phyloP scores from a whole-genome alignment of 1,140 invertebrate genomes.

The Drosophila nikananu region DNA sequence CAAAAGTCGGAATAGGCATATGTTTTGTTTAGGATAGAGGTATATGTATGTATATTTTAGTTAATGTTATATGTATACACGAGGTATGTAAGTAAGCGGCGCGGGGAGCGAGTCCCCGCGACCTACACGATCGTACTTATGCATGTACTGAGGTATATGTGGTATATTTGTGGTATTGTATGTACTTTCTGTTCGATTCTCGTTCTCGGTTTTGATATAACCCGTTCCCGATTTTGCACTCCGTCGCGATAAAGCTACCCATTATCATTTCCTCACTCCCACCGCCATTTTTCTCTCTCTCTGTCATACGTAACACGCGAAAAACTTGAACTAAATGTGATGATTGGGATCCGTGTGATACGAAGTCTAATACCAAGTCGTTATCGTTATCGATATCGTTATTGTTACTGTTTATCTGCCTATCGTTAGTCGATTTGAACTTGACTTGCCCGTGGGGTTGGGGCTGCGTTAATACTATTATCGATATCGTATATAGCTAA shows the following conservation, averaged over 20 bases:
- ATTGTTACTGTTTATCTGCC: conserved; percentile 28
- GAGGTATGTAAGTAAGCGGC: conserved; percentile 71
- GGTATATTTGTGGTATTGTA: conserved; percentile 82
- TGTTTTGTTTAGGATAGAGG: conserved; percentile 19
- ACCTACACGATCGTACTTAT: conserved; percentile 67
- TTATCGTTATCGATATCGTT: conserved; percentile 42
- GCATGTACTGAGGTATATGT: conserved; percentile 83
- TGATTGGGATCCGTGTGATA: conserved; percentile 45
- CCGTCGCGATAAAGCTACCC: conserved; percentile 72
- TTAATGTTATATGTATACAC: conserved; percentile 79
- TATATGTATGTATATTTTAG: conserved; percentile 70
- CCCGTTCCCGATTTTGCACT: conserved; percentile 58
- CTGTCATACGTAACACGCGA: conserved; percentile 67
- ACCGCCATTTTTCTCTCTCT: not conserved
- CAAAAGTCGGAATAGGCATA: conserved; percentile 51
- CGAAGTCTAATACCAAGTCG: conserved; percentile 32
- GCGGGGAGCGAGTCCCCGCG: conserved; percentile 19
- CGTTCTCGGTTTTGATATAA: conserved; percentile 31
- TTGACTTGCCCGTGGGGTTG: conserved; percentile 59
- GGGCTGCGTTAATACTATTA: conserved; percentile 41
- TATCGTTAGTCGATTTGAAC: conserved; percentile 70
- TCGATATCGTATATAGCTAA: conserved; percentile 42
- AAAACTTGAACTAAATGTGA: conserved; percentile 78
- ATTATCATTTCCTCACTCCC: conserved; percentile 10
- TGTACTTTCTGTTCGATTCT: conserved; percentile 77